Evolutionary conservation across 1,140 invertebrate species (phyloP), one percentile per base, ranked within the genome.

Genomic region (Trichonephila inaurata): DNA sequence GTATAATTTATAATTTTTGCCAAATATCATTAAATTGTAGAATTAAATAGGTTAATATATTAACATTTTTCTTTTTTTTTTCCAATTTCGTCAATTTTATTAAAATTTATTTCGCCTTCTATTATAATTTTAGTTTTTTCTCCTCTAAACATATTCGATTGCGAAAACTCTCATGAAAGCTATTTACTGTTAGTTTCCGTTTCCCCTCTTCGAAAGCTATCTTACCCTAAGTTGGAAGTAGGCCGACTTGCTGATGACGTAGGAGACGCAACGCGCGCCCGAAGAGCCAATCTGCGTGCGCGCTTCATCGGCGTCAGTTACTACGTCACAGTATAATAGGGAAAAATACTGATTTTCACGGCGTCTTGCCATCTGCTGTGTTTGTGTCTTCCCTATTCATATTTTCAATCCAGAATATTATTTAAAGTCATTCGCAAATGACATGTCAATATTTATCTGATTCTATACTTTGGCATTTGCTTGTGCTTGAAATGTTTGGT

Each of bases 221-320:
- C 24, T 21, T 62, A 60, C 44, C 64, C 58, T 40, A 44, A 19
- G 6, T 82, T 24, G 58, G 81, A 51, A 81, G 58, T 44, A 72
- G 83, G 62, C 62, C 69, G 44, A 40, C 8, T 44, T 18, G n/a
- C 21, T 14, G 61, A 64, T 88, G 66, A 88, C 85, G 92, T 88
- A 69, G 69, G 0, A 69, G 92, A 88, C 92, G 92, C 92, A 93
- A 89, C 92, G 92, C 92, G 85, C 83, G 92, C 24, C 18, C 8
- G 5, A 14, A 1, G 24, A 33, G 21, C 92, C 92, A 93, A 93
- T 93, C 85, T 51, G 28, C 51, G 33, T 51, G 40, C 44, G 10
- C 21, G 3, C 18, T 93, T 72, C n/a, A 44, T 24, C 19, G 62
- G 85, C 85, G 60, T 93, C 85, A 60, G n/a, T 40, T 21, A 0